Evolutionary conservation across 2,797 vertebrate species (phyloP).

Genomic region (Rhincodon typus): DNA sequence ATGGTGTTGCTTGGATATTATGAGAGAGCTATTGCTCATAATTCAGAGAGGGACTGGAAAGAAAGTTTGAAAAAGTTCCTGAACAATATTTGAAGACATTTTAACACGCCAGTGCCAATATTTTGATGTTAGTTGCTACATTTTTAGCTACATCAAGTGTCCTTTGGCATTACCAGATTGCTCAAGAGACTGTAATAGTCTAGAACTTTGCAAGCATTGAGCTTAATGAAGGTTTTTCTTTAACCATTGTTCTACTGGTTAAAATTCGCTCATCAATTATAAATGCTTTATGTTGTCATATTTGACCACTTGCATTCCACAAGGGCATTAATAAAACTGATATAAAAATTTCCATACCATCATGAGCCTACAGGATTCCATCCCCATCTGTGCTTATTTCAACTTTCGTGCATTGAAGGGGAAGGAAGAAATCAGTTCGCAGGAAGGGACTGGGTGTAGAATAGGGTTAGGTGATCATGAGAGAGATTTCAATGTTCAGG

Average conservation of each 20-base stretch:
- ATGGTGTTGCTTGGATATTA: conserved; percentile 30
- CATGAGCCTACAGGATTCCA: neutral
- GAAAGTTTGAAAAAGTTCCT: neutral
- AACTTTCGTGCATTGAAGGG: neutral
- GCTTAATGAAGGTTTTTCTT: neutral
- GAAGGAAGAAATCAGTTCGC: neutral
- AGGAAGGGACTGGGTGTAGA: neutral
- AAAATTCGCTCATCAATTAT: neutral
- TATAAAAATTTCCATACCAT: neutral
- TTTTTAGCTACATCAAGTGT: neutral
- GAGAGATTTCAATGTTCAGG: neutral
- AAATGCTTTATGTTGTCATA: neutral
- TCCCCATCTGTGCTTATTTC: neutral
- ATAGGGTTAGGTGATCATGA: neutral
- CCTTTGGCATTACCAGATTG: neutral
- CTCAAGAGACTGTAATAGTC: neutral
- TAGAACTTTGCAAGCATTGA: neutral
- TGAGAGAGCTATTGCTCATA: conserved; percentile 46
- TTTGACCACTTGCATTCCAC: neutral
- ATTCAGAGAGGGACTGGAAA: neutral
- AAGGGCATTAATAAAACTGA: neutral
- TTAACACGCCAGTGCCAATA: neutral
- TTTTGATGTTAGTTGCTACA: neutral
- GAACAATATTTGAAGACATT: neutral
- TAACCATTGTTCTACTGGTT: neutral